Conservation (phyloP, 2,113 vertebrate species). For the Gambusia affinis region DNA sequence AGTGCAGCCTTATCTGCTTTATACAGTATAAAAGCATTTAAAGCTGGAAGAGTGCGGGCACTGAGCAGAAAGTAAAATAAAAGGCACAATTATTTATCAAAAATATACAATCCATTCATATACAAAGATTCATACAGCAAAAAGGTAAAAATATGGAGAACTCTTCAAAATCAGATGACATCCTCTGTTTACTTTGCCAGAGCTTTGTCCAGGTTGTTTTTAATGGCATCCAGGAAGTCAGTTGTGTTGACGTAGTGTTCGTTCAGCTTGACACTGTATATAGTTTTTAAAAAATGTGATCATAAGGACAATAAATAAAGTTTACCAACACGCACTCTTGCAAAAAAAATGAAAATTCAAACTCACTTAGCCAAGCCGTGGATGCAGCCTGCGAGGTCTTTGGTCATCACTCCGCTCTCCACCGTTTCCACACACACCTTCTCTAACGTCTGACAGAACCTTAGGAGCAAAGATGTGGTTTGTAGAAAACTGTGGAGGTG, state of each 20-base stretch:
- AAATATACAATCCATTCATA: constrained; percentile 4
- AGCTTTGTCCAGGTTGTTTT: constrained; percentile 89
- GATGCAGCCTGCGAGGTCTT: constrained; percentile 95
- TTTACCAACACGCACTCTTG: not conserved
- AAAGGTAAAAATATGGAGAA: constrained; percentile 54
- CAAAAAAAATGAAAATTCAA: not conserved
- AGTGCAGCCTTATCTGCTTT: constrained; percentile 21
- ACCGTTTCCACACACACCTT: constrained; percentile 91
- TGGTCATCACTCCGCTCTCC: constrained; percentile 93
- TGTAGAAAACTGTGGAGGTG: not conserved
- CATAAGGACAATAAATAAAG: not conserved
- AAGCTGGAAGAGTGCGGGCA: constrained; percentile 1
- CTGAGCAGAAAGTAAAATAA: constrained; percentile 9
- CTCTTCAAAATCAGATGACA: constrained; percentile 9
- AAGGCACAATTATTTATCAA: constrained; percentile 13
- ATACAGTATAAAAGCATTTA: constrained; percentile 29
- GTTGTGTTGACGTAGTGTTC: constrained; percentile 94
- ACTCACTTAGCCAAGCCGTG: constrained; percentile 91
- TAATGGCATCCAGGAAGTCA: constrained; percentile 94
- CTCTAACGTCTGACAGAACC: constrained; percentile 91
- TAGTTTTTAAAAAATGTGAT: not conserved
- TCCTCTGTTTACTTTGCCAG: constrained; percentile 80
- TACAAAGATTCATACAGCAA: constrained; percentile 29
- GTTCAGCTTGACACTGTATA: constrained; percentile 87
- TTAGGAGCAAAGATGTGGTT: constrained; percentile 44